Base-by-base conservation (phyloP, 1,140 invertebrate genomes). In the Drepana arcuata region DNA sequence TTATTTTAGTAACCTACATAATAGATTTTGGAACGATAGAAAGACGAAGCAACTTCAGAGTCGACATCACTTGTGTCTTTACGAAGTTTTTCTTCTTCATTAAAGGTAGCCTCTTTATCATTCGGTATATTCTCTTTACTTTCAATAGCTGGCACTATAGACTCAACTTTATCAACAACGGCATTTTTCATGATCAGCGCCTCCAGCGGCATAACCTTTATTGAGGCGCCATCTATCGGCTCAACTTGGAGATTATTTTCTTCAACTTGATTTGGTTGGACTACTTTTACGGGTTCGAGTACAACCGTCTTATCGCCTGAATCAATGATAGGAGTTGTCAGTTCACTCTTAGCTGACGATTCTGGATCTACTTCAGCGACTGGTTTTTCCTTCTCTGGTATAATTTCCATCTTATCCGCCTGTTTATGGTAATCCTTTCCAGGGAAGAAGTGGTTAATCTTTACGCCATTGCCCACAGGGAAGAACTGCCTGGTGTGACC, bases 361-460 rank as follows among this genome's bases (percentile, higher is more conserved):
- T 65, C 56, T 24, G 40, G 13, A 3, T 12, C 13, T n/a, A 16
- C 14, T 38, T 64, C 57, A 26, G 58, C 41, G 6, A 60, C 58
- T 9, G 56, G 55, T 23, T 57, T 59, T 14, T 48, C 44, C 45
- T 42, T 49, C 2, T 14, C 26, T 18, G 15, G 28, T 16, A 46
- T 47, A 21, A 26, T 44, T 15, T 40, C 33, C 18, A 21, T 13
- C 4, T 33, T 47, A n/a, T 26, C 24, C n/a, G 26, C 14, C 32
- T 69, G 55, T 46, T 10, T 21, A 23, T 49, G 53, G 25, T 79
- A 38, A 18, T 54, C 37, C 21, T 68, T 71, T n/a, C 49, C 63
- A 26, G 74, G 74, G 45, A 77, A 77, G 34, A 58, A 79, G n/a
- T 70, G 66, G 25, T 75, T 69, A 10, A 77, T 71, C 47, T 77